Conservation (phyloP, 2,113 vertebrate species). For the Merops nubicus region DNA sequence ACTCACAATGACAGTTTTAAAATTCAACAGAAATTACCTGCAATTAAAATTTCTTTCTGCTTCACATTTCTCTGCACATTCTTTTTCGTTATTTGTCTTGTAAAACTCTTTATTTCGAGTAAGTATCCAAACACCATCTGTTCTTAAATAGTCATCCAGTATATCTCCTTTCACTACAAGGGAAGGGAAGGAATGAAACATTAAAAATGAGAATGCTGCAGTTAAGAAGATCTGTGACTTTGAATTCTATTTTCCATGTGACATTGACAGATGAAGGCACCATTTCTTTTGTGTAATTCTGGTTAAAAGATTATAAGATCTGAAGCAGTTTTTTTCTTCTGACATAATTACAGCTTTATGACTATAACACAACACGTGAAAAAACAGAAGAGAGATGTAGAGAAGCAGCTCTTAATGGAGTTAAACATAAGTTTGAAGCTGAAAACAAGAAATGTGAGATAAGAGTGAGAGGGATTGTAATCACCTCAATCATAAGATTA, state of each 20-base stretch:
- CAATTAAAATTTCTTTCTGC: slow-evolving; percentile 71
- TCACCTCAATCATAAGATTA: background rate
- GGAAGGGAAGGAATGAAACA: background rate
- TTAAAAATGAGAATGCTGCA: background rate
- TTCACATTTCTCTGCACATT: slow-evolving; percentile 74
- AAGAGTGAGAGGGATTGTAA: too few species aligned
- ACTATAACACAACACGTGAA: background rate
- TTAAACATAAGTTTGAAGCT: background rate
- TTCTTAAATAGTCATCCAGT: slow-evolving; percentile 71
- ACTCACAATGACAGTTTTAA: background rate
- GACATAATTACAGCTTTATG: background rate
- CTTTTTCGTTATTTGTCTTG: background rate
- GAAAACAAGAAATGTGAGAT: background rate
- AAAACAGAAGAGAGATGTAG: background rate
- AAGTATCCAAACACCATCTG: slow-evolving; percentile 72
- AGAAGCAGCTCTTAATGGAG: background rate
- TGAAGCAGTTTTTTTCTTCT: background rate
- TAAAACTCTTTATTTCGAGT: slow-evolving; percentile 22
- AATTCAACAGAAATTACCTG: slow-evolving; percentile 59
- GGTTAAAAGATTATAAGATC: background rate
- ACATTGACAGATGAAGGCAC: background rate
- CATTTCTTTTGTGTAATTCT: background rate
- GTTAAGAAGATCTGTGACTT: background rate
- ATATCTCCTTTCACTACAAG: slow-evolving; percentile 63
- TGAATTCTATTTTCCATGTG: background rate